These are phyloP conservation scores for Idris sp. DNA, from an alignment of 1,140 invertebrate species.

Conservation along the genomic window DNA sequence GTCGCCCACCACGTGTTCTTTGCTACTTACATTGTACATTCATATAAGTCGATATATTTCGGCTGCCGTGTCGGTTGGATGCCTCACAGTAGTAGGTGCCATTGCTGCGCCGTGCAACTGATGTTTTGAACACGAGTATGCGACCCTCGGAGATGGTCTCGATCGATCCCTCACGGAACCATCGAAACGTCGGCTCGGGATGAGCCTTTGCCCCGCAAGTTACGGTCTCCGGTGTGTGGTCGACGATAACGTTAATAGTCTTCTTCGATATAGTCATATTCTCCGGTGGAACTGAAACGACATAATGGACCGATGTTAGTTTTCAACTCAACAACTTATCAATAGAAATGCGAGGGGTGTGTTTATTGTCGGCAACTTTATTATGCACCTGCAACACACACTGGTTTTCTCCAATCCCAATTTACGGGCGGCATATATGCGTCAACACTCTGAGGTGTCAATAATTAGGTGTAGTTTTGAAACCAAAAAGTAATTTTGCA, in stretches of 20 bases:
- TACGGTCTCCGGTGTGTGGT: conserved; percentile 85
- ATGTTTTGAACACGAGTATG: conserved; percentile 80
- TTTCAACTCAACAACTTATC: conserved; percentile 14
- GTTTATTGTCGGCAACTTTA: neutral
- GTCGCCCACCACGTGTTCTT: neutral
- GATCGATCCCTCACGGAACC: conserved; percentile 80
- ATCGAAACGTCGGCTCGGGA: conserved; percentile 84
- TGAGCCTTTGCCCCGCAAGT: conserved; percentile 87
- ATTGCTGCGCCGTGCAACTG: conserved; percentile 81
- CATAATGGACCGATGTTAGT: conserved; percentile 38
- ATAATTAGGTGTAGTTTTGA: too few species aligned
- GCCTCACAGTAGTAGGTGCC: conserved; percentile 88
- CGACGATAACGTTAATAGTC: conserved; percentile 86
- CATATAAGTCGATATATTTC: conserved; percentile 82
- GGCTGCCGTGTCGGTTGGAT: conserved; percentile 85
- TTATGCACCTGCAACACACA: neutral
- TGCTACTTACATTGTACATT: conserved; percentile 90
- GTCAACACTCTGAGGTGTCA: too few species aligned
- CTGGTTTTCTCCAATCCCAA: neutral
- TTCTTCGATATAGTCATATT: conserved; percentile 86
- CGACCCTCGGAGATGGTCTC: conserved; percentile 78
- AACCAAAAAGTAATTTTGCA: too few species aligned
- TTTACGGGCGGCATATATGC: too few species aligned
- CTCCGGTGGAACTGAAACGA: conserved; percentile 88
- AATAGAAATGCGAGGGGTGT: conserved; percentile 1